Conservation (phyloP, 2,797 vertebrate species). For the Toxotes lorentzi region DNA sequence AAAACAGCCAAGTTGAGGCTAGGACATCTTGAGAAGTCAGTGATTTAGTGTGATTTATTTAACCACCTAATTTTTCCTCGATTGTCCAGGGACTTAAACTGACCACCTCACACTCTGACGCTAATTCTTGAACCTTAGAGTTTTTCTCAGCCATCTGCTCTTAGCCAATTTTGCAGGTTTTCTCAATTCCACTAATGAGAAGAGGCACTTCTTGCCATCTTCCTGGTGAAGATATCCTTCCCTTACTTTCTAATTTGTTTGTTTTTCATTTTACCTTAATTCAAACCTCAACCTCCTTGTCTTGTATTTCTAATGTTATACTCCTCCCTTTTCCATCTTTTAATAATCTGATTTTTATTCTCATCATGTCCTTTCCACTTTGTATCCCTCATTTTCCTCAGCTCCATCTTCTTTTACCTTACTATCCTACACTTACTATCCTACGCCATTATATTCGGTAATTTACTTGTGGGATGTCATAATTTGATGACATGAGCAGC, state of each 20-base stretch:
- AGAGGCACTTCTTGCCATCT: not conserved
- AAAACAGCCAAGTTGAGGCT: not conserved
- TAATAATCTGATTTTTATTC: not conserved
- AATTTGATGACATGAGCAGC: not conserved
- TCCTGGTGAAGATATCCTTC: not conserved
- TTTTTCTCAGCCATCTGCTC: conserved; percentile 2
- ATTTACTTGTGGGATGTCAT: not conserved
- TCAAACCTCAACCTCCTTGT: conserved; percentile 5
- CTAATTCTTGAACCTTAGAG: not conserved
- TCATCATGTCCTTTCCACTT: not conserved
- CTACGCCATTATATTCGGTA: not conserved
- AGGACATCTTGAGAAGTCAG: conserved; percentile 5
- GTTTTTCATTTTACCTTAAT: conserved; percentile 1
- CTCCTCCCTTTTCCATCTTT: not conserved
- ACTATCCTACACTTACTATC: not conserved
- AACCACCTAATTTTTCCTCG: conserved; percentile 29
- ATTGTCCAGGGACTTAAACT: conserved; percentile 33
- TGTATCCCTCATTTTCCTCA: not conserved
- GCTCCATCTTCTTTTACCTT: not conserved
- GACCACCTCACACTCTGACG: not conserved
- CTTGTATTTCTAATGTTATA: not conserved
- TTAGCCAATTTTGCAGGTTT: conserved; percentile 21
- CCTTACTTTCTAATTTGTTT: conserved; percentile 4
- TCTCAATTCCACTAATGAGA: conserved; percentile 29
- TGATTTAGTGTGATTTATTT: conserved; percentile 44